A percentile compares a stretch with the other conserved stretches of the same genome.
These are phyloP conservation scores for Ranitomeya variabilis DNA, from an alignment of 2,113 vertebrate genomes.

Conservation along the genomic window DNA sequence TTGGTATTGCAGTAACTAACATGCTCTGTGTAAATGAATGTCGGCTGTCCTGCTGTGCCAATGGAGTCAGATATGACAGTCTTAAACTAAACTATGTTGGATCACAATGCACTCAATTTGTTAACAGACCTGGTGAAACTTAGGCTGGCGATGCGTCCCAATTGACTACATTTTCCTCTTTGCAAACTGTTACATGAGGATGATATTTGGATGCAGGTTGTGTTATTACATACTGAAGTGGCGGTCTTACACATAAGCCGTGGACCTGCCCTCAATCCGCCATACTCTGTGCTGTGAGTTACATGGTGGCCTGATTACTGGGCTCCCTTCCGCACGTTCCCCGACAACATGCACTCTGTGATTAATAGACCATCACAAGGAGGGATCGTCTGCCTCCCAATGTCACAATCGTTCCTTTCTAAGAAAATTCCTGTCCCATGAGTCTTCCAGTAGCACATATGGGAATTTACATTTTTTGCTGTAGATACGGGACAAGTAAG, in stretches of 20 bases:
- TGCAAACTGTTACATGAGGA: no score
- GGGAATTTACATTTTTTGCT: neutral
- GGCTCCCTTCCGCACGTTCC: neutral
- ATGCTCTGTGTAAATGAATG: neutral
- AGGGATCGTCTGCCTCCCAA: neutral
- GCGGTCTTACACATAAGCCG: no score
- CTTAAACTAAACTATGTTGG: no score
- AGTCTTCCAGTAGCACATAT: neutral
- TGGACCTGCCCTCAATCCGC: no score
- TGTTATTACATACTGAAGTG: neutral
- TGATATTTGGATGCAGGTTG: neutral
- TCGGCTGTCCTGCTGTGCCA: no score
- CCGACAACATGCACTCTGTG: neutral
- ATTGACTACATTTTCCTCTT: no score
- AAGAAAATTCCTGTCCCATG: neutral
- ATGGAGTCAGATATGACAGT: no score
- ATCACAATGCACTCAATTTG: no score
- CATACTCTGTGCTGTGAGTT: neutral
- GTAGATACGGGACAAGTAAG: no score
- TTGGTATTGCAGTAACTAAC: neutral
- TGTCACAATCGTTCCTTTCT: slow-evolving; percentile 31
- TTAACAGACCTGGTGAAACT: no score
- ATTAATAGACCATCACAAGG: slow-evolving; percentile 29
- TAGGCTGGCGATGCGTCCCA: no score
- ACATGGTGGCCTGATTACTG: neutral